These are phyloP conservation scores for Sardinella longiceps DNA, from an alignment of 2,797 vertebrate species.

Conservation along the genomic window DNA sequence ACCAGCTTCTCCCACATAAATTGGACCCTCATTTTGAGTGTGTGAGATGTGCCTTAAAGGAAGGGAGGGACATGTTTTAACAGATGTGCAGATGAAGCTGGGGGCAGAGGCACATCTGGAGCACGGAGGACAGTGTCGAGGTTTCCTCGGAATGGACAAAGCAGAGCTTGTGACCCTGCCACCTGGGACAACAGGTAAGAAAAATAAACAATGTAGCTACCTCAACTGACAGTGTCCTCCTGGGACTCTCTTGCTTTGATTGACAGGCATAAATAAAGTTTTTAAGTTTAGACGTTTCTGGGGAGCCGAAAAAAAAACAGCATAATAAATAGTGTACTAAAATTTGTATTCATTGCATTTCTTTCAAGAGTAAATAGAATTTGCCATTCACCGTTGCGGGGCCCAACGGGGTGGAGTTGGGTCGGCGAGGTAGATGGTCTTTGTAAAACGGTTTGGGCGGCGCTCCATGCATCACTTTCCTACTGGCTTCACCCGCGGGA, in stretches of 20 bases:
- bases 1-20: neutral
- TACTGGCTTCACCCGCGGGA: constrained; percentile 16
- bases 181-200: constrained; percentile 23
- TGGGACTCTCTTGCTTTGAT: no score
- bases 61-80: constrained; percentile 52
- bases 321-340: neutral
- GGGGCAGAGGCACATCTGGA: neutral
- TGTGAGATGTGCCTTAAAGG: neutral
- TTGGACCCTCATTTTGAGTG: neutral
- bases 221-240: no score
- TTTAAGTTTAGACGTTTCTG: neutral
- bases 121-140: neutral
- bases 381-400: neutral
- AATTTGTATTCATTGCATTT: neutral
- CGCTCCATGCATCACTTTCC: constrained; percentile 1
- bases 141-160: neutral
- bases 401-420: constrained; percentile 14
- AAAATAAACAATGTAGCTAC: neutral
- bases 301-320: neutral
- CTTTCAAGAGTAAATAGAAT: neutral
- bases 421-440: constrained; percentile 19
- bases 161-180: neutral
- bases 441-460: constrained; percentile 26
- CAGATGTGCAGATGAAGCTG: constrained; percentile 53
- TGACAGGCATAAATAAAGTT: neutral